Evolutionary conservation across 1,140 invertebrate species (phyloP).

Genomic region (Aleiodes sp.): DNA sequence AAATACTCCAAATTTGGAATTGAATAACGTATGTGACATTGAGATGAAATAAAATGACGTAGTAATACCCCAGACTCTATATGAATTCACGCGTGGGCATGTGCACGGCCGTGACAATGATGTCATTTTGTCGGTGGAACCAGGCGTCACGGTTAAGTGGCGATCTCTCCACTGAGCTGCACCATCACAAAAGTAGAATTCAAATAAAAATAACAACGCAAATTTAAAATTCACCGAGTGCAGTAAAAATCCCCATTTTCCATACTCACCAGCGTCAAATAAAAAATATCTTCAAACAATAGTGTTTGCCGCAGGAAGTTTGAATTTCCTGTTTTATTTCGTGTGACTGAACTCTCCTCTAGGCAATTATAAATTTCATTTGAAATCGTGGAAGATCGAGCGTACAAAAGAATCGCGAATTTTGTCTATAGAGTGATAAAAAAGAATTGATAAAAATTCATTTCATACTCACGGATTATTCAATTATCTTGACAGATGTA

Average conservation of each 20-base stretch:
- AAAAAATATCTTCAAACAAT: not conserved
- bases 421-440: too few species aligned
- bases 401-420: too few species aligned
- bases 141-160: not conserved
- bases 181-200: not conserved
- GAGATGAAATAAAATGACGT: not conserved
- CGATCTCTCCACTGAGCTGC: not conserved
- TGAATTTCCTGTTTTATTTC: not conserved
- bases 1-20: not conserved
- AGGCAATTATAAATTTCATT: too few species aligned
- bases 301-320: not conserved
- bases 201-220: not conserved
- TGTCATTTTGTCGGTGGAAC: not conserved
- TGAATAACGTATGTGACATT: not conserved
- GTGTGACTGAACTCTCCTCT: not conserved
- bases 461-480: too few species aligned
- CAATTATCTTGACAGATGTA: not conserved
- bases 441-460: too few species aligned
- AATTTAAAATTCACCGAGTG: not conserved
- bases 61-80: not conserved
- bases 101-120: conserved; percentile 16
- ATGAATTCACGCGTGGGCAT: conserved; percentile 2
- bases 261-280: too few species aligned
- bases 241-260: not conserved
- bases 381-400: too few species aligned